phyloP scores from a whole-genome alignment of 2,888 invertebrate genomes.

The Caenorhabditis sulstoni region DNA sequence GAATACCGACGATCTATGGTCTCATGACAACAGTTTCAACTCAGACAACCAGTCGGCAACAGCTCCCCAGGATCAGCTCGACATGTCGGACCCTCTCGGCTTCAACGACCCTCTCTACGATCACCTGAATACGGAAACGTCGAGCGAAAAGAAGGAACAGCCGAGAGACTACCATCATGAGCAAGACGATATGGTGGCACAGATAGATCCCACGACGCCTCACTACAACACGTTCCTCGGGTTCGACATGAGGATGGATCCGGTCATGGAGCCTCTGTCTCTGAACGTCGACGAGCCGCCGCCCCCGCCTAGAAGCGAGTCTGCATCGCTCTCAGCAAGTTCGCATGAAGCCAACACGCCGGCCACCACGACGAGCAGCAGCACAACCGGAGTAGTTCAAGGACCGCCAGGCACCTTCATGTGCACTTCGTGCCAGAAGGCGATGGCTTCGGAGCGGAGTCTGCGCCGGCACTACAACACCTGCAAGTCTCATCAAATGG shows the following conservation, averaged over 20 bases:
- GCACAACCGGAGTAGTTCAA: neutral
- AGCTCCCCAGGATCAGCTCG: slow-evolving; percentile 21
- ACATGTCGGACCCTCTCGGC: slow-evolving; percentile 22
- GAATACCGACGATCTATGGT: slow-evolving; percentile 1
- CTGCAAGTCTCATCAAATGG: slow-evolving; percentile 60
- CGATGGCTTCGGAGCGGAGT: slow-evolving; percentile 61
- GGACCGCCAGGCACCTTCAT: slow-evolving; percentile 27
- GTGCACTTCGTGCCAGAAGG: slow-evolving; percentile 64
- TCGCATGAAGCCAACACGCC: slow-evolving; percentile 23
- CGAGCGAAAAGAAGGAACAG: neutral
- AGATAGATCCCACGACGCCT: slow-evolving; percentile 17
- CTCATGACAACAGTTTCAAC: slow-evolving; percentile 36
- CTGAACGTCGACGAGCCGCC: slow-evolving; percentile 41
- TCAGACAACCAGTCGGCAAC: slow-evolving; percentile 3
- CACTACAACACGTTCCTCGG: neutral
- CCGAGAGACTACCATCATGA: neutral
- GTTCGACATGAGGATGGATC: slow-evolving; percentile 16
- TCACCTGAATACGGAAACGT: neutral
- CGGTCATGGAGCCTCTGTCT: slow-evolving; percentile 20
- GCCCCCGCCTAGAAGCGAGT: slow-evolving; percentile 13
- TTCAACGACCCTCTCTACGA: slow-evolving; percentile 21
- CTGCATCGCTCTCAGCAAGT: slow-evolving; percentile 35
- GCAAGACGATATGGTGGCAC: slow-evolving; percentile 8
- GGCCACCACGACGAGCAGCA: neutral
- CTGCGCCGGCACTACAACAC: slow-evolving; percentile 67